Percentiles rank a stretch among this genome's conserved stretches.
These are phyloP conservation scores for Isurus oxyrinchus DNA, from an alignment of 2,113 vertebrate genomes.

Conservation along the genomic window DNA sequence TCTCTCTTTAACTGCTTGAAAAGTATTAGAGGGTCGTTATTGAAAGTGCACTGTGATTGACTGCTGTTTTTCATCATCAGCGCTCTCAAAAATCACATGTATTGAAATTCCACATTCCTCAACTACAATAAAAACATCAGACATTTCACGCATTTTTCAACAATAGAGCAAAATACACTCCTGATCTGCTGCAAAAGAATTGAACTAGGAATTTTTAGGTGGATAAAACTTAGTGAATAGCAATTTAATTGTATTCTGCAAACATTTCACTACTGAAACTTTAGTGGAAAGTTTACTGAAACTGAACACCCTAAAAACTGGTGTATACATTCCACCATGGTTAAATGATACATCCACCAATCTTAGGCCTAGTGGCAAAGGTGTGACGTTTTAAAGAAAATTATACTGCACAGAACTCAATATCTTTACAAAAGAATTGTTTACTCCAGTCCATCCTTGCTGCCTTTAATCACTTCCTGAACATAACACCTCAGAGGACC, in stretches of 20 bases:
- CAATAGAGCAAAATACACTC: neutral
- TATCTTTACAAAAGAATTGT: conserved; percentile 16
- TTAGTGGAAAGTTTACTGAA: neutral
- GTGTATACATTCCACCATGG: neutral
- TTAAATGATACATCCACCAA: neutral
- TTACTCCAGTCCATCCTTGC: conserved; percentile 17
- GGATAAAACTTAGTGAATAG: neutral
- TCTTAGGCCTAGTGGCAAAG: neutral
- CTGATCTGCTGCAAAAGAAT: neutral
- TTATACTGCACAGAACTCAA: neutral
- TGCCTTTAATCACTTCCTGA: conserved; percentile 27
- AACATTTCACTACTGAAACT: neutral
- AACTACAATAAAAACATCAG: neutral
- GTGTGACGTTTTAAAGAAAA: neutral
- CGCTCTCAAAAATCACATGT: neutral
- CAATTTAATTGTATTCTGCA: neutral
- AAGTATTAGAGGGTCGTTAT: neutral
- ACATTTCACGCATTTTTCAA: neutral
- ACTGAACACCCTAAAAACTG: neutral
- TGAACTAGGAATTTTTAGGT: neutral
- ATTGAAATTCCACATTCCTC: neutral
- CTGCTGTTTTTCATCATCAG: neutral
- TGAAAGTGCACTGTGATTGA: neutral
- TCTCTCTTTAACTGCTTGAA: neutral
- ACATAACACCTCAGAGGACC: neutral